A percentile compares a stretch with the other conserved stretches of the same genome.
phyloP scores from a whole-genome alignment of 2,888 invertebrate species.

The Microctonus aethiopoides region DNA sequence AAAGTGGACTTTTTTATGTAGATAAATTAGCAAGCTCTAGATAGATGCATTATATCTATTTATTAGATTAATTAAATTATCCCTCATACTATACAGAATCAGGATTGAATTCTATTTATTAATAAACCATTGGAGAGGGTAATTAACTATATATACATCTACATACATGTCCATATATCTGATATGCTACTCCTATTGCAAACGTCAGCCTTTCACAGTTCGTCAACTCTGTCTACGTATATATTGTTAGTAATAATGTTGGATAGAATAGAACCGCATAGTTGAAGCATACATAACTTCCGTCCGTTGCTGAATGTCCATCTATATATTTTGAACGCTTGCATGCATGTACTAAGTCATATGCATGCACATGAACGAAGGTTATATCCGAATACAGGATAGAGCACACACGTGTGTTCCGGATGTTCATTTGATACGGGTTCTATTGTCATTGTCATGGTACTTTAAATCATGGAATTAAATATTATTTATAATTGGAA shows the following conservation, averaged over 20 bases:
- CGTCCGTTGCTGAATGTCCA: slow-evolving; percentile 28
- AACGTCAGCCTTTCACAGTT: background rate
- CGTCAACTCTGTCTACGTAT: slow-evolving; percentile 7
- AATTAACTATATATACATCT: background rate
- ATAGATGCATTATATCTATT: no score
- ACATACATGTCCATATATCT: no score
- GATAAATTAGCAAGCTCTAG: no score
- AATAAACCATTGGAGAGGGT: background rate
- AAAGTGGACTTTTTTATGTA: no score
- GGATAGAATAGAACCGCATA: background rate
- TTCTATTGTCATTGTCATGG: slow-evolving; percentile 28
- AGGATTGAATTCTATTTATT: background rate
- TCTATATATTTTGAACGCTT: slow-evolving; percentile 23
- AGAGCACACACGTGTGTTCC: slow-evolving; percentile 26
- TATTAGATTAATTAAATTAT: background rate
- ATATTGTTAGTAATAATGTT: background rate
- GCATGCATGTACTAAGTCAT: slow-evolving; percentile 22
- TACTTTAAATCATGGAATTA: background rate
- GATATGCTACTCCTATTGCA: background rate
- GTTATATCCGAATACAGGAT: no score
- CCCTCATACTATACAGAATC: background rate
- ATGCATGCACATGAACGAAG: no score
- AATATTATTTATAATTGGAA: background rate
- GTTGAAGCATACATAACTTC: slow-evolving; percentile 31
- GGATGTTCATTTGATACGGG: slow-evolving; percentile 19